Evolutionary conservation across 2,113 vertebrate species (phyloP), one percentile per base, ranked within the genome.

Genomic region (Butorides virescens): DNA sequence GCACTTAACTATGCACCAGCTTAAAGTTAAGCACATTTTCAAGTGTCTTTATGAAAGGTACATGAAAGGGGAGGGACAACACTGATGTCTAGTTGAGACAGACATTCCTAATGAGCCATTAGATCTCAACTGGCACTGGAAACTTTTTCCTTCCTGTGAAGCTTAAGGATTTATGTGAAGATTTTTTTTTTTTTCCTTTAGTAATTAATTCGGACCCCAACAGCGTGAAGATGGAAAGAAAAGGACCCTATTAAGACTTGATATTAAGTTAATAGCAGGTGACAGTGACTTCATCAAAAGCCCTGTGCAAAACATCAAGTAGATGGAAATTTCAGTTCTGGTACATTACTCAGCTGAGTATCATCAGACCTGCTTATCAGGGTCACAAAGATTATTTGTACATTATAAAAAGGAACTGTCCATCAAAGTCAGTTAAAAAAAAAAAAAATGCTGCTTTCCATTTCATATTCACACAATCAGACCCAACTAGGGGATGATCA

Each of bases 231-330:
- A 98, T 97, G 85, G 98, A 97, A 97, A 97, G 97, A 97, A 98
- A 98, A 96, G 97, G 98, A 98, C 98, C 97, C 97, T 98, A 98
- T 98, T 98, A 98, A 98, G 98, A 97, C 96, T 97, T 97, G 97
- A 98, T 98, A 98, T 98, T 98, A 98, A 98, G 97, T 98, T 98
- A 98, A 98, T 98, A 98, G 98, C 98, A 98, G 98, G 97, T 98
- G 98, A 98, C 98, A 98, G 97, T 97, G 97, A 98, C 97, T 98
- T 98, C 98, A 98, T 98, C 97, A 98, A 98, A 98, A 98, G 86
- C 96, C 94, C 94, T 89, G 94, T 97, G 96, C 96, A 98, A 98
- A 98, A 98, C 97, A 98, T 98, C 98, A 98, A 98, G 98, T 97
- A 98, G 97, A 98, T 98, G 97, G 98, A 98, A 98, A 98, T 98